Conservation (phyloP, 92 coral and sea anemone genomes). For the Nematostella vectensis region DNA sequence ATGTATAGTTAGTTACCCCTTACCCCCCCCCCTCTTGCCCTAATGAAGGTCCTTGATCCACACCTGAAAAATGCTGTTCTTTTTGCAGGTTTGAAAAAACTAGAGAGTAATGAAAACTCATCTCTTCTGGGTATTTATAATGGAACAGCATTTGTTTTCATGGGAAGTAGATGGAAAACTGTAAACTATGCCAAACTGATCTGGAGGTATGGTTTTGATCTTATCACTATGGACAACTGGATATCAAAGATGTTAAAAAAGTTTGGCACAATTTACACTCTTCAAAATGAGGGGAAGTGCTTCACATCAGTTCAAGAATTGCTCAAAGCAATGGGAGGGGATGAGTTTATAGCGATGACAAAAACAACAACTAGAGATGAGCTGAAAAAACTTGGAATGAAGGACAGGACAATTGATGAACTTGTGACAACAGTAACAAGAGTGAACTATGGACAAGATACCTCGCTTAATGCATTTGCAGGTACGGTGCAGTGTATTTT, state of each 20-base stretch:
- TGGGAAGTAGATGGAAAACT: conserved; percentile 75
- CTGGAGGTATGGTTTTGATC: conserved; percentile 90
- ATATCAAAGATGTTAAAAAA: conserved; percentile 51
- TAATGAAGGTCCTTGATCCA: too few species aligned
- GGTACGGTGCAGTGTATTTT: conserved; percentile 33
- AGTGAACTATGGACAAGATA: conserved; percentile 93
- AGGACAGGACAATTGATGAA: conserved; percentile 68
- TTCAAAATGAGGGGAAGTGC: conserved; percentile 55
- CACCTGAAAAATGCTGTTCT: background rate
- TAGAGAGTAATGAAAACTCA: conserved; percentile 40
- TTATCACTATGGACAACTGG: conserved; percentile 60
- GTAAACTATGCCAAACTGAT: conserved; percentile 64
- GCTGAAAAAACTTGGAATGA: conserved; percentile 56
- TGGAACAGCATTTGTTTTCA: conserved; percentile 66
- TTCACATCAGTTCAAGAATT: conserved; percentile 62
- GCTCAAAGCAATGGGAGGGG: conserved; percentile 75
- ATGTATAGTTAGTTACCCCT: conserved; percentile 45
- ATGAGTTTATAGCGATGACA: conserved; percentile 54
- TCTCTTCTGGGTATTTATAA: conserved; percentile 72
- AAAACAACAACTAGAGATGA: conserved; percentile 49
- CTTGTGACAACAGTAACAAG: conserved; percentile 88
- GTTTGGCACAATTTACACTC: conserved; percentile 60
- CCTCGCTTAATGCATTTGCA: conserved; percentile 90
- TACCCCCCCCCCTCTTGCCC: too few species aligned
- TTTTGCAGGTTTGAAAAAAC: conserved; percentile 55